Conservation (phyloP, 2,113 vertebrate genomes). For the Megaceryle torquata region DNA sequence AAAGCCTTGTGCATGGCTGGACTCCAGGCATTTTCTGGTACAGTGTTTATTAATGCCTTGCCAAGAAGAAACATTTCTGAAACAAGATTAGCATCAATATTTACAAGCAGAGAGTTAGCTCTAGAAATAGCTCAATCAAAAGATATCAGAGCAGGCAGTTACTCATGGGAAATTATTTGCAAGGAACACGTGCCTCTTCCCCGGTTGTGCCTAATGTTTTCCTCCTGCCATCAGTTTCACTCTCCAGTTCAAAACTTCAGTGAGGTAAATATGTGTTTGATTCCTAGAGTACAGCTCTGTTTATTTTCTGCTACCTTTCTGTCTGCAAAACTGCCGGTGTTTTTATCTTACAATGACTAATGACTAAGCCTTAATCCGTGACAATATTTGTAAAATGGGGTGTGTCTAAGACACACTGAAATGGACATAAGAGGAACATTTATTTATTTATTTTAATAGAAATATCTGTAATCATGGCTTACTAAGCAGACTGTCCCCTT, state of each 20-base stretch:
- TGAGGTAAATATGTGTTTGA: background rate
- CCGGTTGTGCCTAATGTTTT: background rate
- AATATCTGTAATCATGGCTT: background rate
- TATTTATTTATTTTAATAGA: background rate
- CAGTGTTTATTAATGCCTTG: slow-evolving; percentile 41
- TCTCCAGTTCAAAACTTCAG: slow-evolving; percentile 17
- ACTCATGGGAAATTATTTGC: slow-evolving; percentile 20
- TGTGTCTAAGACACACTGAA: background rate
- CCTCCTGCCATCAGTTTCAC: background rate
- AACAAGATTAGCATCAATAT: slow-evolving; percentile 43
- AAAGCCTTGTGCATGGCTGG: background rate
- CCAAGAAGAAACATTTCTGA: slow-evolving; percentile 46
- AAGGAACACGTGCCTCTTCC: background rate
- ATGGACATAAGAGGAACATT: background rate
- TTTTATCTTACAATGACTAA: slow-evolving; percentile 6
- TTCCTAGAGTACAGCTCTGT: background rate
- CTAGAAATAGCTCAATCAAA: slow-evolving; percentile 52
- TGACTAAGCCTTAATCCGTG: background rate
- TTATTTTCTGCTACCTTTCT: slow-evolving; percentile 19
- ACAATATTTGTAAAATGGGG: background rate
- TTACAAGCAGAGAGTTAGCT: slow-evolving; percentile 28
- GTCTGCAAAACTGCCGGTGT: slow-evolving; percentile 7
- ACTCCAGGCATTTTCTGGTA: slow-evolving; percentile 8
- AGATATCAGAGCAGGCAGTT: background rate
- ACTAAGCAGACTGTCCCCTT: background rate